phyloP scores from a whole-genome alignment of 2,888 invertebrate species.

The Eristalis intricaria region DNA sequence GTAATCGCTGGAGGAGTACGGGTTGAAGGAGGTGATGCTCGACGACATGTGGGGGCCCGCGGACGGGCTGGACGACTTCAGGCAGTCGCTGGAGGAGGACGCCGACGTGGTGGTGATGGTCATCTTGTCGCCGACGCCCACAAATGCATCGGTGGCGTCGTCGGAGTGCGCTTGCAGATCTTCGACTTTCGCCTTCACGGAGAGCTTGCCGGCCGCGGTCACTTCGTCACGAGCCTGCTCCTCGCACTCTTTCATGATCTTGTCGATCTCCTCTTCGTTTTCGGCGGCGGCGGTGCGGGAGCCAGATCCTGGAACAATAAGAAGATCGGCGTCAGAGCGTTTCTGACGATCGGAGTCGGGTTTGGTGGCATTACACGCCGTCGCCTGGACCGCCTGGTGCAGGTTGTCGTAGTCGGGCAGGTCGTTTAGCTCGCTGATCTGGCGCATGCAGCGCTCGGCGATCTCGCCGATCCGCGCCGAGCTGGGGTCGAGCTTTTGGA shows the following conservation, averaged over 20 bases:
- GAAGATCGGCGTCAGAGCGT: conserved; percentile 76
- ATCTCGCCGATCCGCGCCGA: conserved; percentile 82
- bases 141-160: conserved; percentile 74
- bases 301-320: conserved; percentile 77
- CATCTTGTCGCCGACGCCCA: conserved; percentile 26
- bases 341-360: conserved; percentile 69
- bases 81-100: conserved; percentile 80
- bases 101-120: conserved; percentile 77
- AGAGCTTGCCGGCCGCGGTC: conserved; percentile 34
- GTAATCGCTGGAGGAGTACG: conserved; percentile 81
- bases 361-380: conserved; percentile 69
- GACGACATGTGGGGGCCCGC: conserved; percentile 79
- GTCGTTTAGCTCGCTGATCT: conserved; percentile 79
- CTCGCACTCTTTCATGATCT: conserved; percentile 80
- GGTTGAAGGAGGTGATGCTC: conserved; percentile 81
- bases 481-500: conserved; percentile 82
- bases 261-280: conserved; percentile 78
- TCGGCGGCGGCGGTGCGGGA: conserved; percentile 65
- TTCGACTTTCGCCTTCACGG: conserved; percentile 35
- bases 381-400: conserved; percentile 59
- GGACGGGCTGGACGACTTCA: conserved; percentile 80
- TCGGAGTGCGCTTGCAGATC: conserved; percentile 35
- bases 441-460: conserved; percentile 82
- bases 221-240: conserved; percentile 75
- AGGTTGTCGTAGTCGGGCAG: conserved; percentile 81